These are phyloP conservation scores for Enteromius argenteus DNA, from an alignment of 2,797 vertebrate species.

Conservation along the genomic window DNA sequence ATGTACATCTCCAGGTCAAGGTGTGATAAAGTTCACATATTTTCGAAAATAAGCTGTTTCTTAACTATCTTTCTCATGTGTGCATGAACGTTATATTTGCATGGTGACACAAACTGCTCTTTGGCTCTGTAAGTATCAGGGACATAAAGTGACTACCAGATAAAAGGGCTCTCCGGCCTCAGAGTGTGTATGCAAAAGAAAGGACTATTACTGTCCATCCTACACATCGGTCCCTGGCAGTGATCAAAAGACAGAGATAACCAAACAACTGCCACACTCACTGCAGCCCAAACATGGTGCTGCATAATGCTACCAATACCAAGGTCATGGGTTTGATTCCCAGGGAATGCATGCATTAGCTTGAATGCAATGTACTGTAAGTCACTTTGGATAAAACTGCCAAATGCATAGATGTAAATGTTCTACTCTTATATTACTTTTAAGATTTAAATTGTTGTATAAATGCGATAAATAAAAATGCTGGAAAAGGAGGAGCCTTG, in stretches of 20 bases:
- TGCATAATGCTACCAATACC: neutral
- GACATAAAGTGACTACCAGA: slow-evolving; percentile 12
- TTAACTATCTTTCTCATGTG: neutral
- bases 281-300: neutral
- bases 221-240: slow-evolving; percentile 9
- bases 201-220: slow-evolving; percentile 7
- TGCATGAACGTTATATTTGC: neutral
- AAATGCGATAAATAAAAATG: neutral
- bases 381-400: neutral
- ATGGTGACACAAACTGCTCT: neutral
- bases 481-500: neutral
- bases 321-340: slow-evolving; percentile 16
- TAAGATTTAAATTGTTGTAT: neutral
- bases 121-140: neutral
- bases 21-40: neutral
- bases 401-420: neutral
- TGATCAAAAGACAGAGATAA: slow-evolving; percentile 30
- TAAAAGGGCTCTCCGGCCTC: neutral
- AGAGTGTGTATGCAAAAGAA: neutral
- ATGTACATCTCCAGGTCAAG: neutral
- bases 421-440: neutral
- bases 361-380: neutral
- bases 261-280: slow-evolving; percentile 26
- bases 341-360: slow-evolving; percentile 7
- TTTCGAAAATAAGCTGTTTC: slow-evolving; percentile 18